A percentile compares a stretch with the other conserved stretches of the same genome.
Conservation (phyloP, 2,797 vertebrate species). For the Fistularia tabacaria region DNA sequence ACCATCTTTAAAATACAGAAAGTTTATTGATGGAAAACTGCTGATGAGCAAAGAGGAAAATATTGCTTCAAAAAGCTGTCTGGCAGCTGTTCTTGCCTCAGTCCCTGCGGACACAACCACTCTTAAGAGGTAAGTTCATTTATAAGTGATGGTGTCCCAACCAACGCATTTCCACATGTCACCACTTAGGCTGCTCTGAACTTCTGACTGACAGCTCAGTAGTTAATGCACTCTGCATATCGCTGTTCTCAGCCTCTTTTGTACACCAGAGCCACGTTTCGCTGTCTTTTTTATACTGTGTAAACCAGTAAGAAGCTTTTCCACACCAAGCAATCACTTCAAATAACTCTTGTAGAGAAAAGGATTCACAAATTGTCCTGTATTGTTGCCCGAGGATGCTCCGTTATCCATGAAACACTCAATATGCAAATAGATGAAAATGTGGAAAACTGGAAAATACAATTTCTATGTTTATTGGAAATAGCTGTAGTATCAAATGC, state of each 20-base stretch:
- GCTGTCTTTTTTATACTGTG: constrained; percentile 20
- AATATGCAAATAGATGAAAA: constrained; percentile 28
- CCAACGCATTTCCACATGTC: constrained; percentile 38
- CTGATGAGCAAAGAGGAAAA: constrained; percentile 15
- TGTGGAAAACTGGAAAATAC: constrained; percentile 16
- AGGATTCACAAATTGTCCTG: background rate
- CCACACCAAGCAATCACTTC: background rate
- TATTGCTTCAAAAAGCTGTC: constrained; percentile 35
- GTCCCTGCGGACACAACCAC: constrained; percentile 30
- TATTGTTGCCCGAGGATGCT: constrained; percentile 2
- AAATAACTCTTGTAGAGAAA: constrained; percentile 7
- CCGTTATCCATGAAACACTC: constrained; percentile 9
- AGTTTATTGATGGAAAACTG: background rate
- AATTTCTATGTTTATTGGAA: constrained; percentile 19
- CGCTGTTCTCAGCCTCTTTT: constrained; percentile 48
- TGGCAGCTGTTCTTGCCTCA: constrained; percentile 11
- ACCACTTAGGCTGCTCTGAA: constrained; percentile 27
- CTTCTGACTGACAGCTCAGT: constrained; percentile 47
- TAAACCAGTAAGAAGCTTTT: constrained; percentile 20
- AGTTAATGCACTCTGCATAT: constrained; percentile 53
- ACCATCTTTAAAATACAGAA: too few relatives aligned
- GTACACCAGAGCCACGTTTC: constrained; percentile 19
- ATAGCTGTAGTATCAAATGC: constrained; percentile 9
- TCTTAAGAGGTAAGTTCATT: constrained; percentile 57
- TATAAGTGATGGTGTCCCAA: constrained; percentile 57